Conservation (phyloP, 2,113 vertebrate species). For the Etheostoma spectabile region DNA sequence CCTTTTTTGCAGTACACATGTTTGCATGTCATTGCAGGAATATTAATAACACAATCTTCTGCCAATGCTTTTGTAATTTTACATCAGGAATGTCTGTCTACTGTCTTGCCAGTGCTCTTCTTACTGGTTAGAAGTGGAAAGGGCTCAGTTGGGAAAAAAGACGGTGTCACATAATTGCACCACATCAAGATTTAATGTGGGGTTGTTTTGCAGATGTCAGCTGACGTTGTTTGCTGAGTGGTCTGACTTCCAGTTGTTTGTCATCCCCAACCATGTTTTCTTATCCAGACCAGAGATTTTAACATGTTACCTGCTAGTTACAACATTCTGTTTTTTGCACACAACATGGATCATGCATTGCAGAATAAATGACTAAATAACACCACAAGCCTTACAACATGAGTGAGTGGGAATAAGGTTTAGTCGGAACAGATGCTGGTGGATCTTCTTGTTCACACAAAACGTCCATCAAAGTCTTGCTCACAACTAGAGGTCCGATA, state of each 20-base stretch:
- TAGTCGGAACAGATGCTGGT: slow-evolving; percentile 14
- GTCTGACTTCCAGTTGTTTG: neutral
- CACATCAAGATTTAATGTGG: neutral
- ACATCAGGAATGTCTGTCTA: neutral
- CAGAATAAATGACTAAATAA: neutral
- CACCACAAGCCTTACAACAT: neutral
- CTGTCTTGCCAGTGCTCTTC: too few species aligned
- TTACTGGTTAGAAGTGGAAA: neutral
- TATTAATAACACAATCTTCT: neutral
- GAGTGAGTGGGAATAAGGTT: neutral
- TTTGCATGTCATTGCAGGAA: neutral
- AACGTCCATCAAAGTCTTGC: slow-evolving; percentile 6
- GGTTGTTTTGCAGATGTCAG: neutral
- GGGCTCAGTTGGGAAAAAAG: neutral
- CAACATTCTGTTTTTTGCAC: neutral
- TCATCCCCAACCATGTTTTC: neutral
- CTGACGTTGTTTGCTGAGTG: neutral
- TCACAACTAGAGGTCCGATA: slow-evolving; percentile 4
- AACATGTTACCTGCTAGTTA: neutral
- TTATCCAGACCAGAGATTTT: neutral
- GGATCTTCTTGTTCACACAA: slow-evolving; percentile 18
- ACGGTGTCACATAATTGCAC: neutral
- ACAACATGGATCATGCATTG: neutral
- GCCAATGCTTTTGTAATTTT: neutral
- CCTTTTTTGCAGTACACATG: neutral